Percentiles rank a stretch among this genome's conserved stretches.
phyloP scores from a whole-genome alignment of 2,113 vertebrate species.

The Leptobrachium leishanense region DNA sequence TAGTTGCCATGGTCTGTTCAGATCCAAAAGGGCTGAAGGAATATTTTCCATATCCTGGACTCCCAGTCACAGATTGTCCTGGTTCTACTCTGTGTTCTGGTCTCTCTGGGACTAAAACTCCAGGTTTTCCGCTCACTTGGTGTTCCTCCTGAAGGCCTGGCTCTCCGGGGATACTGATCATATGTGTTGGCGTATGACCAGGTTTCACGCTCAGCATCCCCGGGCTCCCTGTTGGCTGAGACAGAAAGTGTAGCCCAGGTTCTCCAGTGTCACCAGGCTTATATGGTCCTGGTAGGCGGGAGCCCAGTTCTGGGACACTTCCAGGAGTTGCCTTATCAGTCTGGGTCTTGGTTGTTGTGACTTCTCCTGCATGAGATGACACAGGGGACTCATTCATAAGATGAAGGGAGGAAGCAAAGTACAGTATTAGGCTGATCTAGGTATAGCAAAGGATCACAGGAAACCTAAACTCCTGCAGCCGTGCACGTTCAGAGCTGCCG shows the following conservation, averaged over 20 bases:
- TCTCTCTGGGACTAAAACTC: slow-evolving; percentile 13
- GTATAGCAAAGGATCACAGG: no score
- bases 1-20: slow-evolving; percentile 56
- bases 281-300: not conserved
- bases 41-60: slow-evolving; percentile 35
- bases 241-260: not conserved
- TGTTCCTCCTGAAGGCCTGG: slow-evolving; percentile 17
- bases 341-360: slow-evolving; percentile 6
- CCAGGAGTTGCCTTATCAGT: slow-evolving; percentile 43
- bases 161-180: not conserved
- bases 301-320: not conserved
- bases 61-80: not conserved
- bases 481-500: no score
- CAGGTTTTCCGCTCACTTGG: slow-evolving; percentile 16
- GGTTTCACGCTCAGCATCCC: not conserved
- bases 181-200: not conserved
- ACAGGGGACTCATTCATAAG: not conserved
- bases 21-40: slow-evolving; percentile 58
- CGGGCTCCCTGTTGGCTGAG: not conserved
- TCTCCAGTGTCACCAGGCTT: not conserved
- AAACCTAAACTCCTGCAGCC: no score
- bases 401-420: no score
- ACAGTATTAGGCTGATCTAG: no score
- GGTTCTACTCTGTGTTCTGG: not conserved
- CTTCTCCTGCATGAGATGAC: slow-evolving; percentile 58